Evolutionary conservation across 2,113 vertebrate genomes (phyloP), one percentile per base, ranked within the genome.

Genomic region (Mesoclemmys tuberculata): DNA sequence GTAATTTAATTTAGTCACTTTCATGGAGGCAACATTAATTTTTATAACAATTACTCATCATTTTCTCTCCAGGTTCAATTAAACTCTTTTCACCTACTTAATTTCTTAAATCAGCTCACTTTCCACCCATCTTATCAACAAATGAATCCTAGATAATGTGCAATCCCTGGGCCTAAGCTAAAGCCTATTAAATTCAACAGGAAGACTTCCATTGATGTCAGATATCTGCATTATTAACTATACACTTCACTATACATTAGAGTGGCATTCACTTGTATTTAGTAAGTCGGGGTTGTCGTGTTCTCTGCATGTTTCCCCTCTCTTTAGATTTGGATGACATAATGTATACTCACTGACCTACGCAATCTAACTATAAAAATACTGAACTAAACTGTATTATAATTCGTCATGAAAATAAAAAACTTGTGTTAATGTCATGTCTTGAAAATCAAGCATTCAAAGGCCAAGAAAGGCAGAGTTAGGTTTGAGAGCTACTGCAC

Each of bases 201-300:
- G n/a, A 44, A 56, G 48, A 84, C 22, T 74, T 27, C 75, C 44
- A 61, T 31, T 80, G 35, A 38, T 21, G 26, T 80, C 21, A 31
- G 11, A 52, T n/a, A 27, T 52, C 68, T 95, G 54, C 81, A 29
- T 92, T 94, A 44, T 78, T 92, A 84, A 89, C 84, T 94, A 88
- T 58, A 22, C 35, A 80, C 11, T 77, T 46, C 27, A 24, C 12
- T 77, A 87, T 64, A 64, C 56, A 93, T 94, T 75, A 92, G 74
- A 78, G 92, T 92, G 85, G 31, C 84, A 81, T 21, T 86, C 52
- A 93, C 85, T 93, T 75, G 61, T 41, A 90, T 56, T 94, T 93
- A 94, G 1, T 1, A 93, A 93, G 90, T 83, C 38, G 95, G 96
- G 80, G 90, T 93, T 96, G 94, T 96, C 61, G 21, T 86, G 52